phyloP scores from a whole-genome alignment of 2,888 invertebrate species.

The Hirtodrosophila confusa region DNA sequence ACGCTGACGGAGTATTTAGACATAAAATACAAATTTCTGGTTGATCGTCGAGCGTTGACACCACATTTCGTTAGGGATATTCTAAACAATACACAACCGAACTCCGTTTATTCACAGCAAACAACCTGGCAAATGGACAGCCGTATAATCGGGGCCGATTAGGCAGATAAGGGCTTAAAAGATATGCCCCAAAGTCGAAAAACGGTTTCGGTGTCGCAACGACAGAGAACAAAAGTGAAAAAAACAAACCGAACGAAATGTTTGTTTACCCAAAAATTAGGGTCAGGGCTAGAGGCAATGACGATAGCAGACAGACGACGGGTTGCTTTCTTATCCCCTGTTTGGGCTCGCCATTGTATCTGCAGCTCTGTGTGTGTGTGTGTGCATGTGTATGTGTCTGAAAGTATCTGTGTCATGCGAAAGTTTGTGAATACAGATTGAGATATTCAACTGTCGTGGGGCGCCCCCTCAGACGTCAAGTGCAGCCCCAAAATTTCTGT shows the following conservation, averaged over 20 bases:
- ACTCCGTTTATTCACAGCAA: slow-evolving; percentile 44
- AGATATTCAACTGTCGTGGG: slow-evolving; percentile 27
- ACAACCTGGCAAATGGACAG: slow-evolving; percentile 15
- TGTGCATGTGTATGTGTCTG: slow-evolving; percentile 25
- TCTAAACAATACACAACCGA: slow-evolving; percentile 45
- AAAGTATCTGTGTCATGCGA: slow-evolving; percentile 72
- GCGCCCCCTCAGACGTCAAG: slow-evolving; percentile 13
- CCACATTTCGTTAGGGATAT: slow-evolving; percentile 32
- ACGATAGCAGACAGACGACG: slow-evolving; percentile 33
- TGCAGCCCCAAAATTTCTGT: slow-evolving; percentile 32
- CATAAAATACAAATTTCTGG: slow-evolving; percentile 18
- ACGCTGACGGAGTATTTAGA: slow-evolving; percentile 24
- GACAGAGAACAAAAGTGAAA: slow-evolving; percentile 40
- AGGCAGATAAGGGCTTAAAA: slow-evolving; percentile 55
- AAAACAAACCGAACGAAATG: slow-evolving; percentile 38
- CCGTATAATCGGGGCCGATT: slow-evolving; percentile 31
- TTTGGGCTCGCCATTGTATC: slow-evolving; percentile 26
- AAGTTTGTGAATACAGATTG: slow-evolving; percentile 44
- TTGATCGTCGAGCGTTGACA: slow-evolving; percentile 59
- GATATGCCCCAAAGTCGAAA: slow-evolving; percentile 42
- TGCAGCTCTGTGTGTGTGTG: slow-evolving; percentile 24
- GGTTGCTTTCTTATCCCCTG: slow-evolving; percentile 42
- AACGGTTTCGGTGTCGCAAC: slow-evolving; percentile 37
- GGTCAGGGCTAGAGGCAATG: slow-evolving; percentile 70
- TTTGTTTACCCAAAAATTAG: slow-evolving; percentile 72